These are phyloP conservation scores for Drosophila merina DNA, from an alignment of 2,888 invertebrate genomes.

Conservation along the genomic window DNA sequence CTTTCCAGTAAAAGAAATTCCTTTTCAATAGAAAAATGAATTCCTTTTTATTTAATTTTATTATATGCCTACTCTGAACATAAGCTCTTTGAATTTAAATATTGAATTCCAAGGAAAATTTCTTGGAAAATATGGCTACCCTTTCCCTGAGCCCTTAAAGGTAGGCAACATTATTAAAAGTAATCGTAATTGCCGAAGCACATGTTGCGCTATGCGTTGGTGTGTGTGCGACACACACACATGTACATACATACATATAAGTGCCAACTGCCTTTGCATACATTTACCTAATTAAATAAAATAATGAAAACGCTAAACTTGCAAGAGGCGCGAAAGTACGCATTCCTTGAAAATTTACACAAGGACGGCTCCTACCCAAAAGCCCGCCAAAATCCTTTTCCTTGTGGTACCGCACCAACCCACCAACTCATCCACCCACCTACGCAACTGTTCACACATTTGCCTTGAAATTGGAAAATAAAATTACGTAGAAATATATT, in stretches of 20 bases:
- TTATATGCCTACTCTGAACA: too few species aligned
- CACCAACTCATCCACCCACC: slow-evolving; percentile 8
- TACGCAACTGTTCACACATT: slow-evolving; percentile 43
- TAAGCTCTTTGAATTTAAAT: neutral
- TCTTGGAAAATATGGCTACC: slow-evolving; percentile 39
- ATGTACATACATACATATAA: slow-evolving; percentile 4
- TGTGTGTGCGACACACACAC: slow-evolving; percentile 15
- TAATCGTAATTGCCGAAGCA: slow-evolving; percentile 79
- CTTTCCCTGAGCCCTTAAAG: slow-evolving; percentile 43
- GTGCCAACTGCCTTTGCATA: slow-evolving; percentile 67
- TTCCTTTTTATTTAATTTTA: neutral
- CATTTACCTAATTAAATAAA: slow-evolving; percentile 81
- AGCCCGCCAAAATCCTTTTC: slow-evolving; percentile 7
- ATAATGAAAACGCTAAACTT: slow-evolving; percentile 78
- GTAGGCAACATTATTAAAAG: slow-evolving; percentile 74
- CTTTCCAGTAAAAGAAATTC: neutral
- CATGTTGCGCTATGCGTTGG: slow-evolving; percentile 58
- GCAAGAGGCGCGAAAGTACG: slow-evolving; percentile 57
- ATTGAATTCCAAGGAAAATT: neutral
- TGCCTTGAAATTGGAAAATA: slow-evolving; percentile 60
- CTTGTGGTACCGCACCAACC: slow-evolving; percentile 3
- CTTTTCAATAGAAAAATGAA: neutral
- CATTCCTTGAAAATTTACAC: slow-evolving; percentile 37
- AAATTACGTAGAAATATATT: slow-evolving; percentile 60
- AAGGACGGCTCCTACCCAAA: slow-evolving; percentile 16